Evolutionary conservation across 2,797 vertebrate species (phyloP).

Genomic region (Novumbra hubbsi): DNA sequence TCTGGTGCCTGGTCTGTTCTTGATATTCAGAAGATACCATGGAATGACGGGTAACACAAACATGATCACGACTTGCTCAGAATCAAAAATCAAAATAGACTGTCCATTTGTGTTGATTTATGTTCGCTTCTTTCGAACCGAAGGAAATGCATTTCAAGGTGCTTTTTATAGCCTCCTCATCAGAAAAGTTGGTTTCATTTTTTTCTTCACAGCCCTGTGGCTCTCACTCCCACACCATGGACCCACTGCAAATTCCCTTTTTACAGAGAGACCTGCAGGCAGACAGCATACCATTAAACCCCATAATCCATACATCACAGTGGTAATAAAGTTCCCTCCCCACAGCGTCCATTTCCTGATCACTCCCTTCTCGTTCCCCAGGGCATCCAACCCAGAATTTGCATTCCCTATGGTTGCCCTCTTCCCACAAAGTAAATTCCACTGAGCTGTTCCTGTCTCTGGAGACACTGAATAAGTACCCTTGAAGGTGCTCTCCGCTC

Average conservation of each 20-base stretch:
- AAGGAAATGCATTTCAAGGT: neutral
- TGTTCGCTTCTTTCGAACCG: neutral
- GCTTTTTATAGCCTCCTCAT: neutral
- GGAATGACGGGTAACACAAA: neutral
- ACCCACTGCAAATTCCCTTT: conserved; percentile 31
- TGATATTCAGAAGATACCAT: neutral
- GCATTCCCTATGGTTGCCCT: conserved; percentile 37
- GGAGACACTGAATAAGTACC: conserved; percentile 35
- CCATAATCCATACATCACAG: conserved; percentile 56
- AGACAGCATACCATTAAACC: conserved; percentile 50
- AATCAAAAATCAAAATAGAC: neutral
- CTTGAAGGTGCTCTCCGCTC: conserved; percentile 49
- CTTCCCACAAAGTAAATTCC: conserved; percentile 43
- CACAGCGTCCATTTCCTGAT: conserved; percentile 47
- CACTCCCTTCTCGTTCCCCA: conserved; percentile 37
- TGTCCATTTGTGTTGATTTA: neutral
- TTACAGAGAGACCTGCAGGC: conserved; percentile 38
- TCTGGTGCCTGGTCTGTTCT: neutral
- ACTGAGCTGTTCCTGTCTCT: conserved; percentile 34
- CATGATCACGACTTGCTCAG: neutral
- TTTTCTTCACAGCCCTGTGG: conserved; percentile 32
- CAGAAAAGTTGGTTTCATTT: conserved; percentile 12
- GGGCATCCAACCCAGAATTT: conserved; percentile 41
- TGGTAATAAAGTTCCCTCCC: conserved; percentile 43
- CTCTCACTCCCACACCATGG: conserved; percentile 12